Base-by-base conservation (phyloP, 1,140 invertebrate genomes). In the Aethina tumida region DNA sequence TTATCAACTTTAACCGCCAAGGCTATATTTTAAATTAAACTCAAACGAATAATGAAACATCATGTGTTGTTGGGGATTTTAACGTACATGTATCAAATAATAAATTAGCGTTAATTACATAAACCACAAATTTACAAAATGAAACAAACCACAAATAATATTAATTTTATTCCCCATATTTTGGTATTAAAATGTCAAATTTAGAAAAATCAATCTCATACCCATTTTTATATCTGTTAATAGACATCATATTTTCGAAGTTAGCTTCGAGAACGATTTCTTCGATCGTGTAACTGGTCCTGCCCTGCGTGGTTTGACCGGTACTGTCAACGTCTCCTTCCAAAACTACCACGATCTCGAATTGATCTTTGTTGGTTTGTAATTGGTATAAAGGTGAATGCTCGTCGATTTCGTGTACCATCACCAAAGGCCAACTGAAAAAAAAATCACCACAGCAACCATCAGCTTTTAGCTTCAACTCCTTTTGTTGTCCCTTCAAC, bases 221-320 rank as follows among this genome's bases (percentile, higher is more conserved):
- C 15, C 39, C 46, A 3, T 30, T 35, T 16, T 41, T 33, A 8
- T 31, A 15, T 6, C 41, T 31, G 29, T 48, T 38, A 25, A 94
- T 97, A 28, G 77, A 73, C 22, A 97, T 85, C 48, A 97, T 68
- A 1, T 81, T 77, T 47, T 86, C 79, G 58, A 95, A 97, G 28
- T 88, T 73, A 58, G 95, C 86, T 2, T 92, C 93, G 92, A 94
- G 98, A 14, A 95, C 67, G 30, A 98, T 83, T 65, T 98, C 95
- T 22, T 77, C 81, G 0, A 91, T 84, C 21, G 95, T 69, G 57
- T 97, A 97, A 45, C 91, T 96, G 1, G 89, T 88, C 8, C 90
- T 68, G 1, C 84, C 86, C 55, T 90, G 85, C 3, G 57, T 59
- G 7, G 52, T 48, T 38, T 59, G 56, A 6, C 57, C 57, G 14